Evolutionary conservation across 2,888 invertebrate genomes (phyloP), one percentile per base, ranked within the genome.

Genomic region (Yponomeuta evonymella): DNA sequence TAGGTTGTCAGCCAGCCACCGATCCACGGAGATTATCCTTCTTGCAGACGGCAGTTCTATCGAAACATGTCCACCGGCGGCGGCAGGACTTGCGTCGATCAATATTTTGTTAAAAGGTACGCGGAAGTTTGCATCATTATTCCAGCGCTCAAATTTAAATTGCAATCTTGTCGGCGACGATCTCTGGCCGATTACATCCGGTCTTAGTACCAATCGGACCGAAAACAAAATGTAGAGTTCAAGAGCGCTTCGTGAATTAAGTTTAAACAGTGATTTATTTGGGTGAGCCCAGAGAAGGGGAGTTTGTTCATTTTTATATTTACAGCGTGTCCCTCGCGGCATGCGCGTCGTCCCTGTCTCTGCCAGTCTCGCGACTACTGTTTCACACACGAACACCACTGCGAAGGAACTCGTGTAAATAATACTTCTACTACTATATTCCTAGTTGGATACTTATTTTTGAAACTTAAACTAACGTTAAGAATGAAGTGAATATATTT

Each of bases 251-350:
- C 78, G 82, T 87, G 83, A 81, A 83, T 83, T 82, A 43, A 43
- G 43, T 43, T 43, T 43, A 81, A 81, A 86, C 85, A 79, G 89
- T 91, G 91, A 92, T 90, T 90, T 89, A 90, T 89, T 81, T 82
- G 87, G 84, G 85, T 86, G 88, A 88, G 85, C 87, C 87, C 88
- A 81, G 81, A 83, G 89, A 90, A 91, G 92, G 91, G 90, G 91
- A 91, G 90, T 87, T 88, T 87, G 85, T 89, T 86, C 90, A 90
- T 90, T 92, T 91, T 92, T 92, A 91, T 90, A 91, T 90, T 91
- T 92, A 89, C 87, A 87, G 81, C 88, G 88, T 83, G 85, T 87
- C 89, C 88, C 90, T 87, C 85, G 81, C 80, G 90, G 90, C 90
- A 90, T 91, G 90, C 91, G 92, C 91, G 90, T 83, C 90, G 90